Percentiles rank a stretch among this genome's conserved stretches.
Evolutionary conservation across 2,113 vertebrate species (phyloP).

Genomic region (Phrynocephalus versicolor): DNA sequence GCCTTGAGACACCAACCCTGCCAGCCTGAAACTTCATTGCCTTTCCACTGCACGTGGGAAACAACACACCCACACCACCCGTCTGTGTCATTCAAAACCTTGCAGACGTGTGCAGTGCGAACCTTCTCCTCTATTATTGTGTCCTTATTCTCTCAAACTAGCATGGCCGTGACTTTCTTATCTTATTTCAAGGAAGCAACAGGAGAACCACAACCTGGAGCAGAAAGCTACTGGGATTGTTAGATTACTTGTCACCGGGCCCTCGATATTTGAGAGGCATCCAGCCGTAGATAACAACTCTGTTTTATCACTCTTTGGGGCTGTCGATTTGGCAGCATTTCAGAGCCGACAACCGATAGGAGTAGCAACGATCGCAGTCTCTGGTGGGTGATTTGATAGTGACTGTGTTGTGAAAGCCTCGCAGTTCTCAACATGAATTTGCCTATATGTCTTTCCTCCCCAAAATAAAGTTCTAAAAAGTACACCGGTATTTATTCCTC

Average conservation of each 20-base stretch:
- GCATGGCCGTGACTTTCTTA: background rate
- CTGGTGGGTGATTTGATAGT: background rate
- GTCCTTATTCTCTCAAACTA: background rate
- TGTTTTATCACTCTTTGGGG: constrained; percentile 9
- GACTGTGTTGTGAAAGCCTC: background rate
- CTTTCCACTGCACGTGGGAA: background rate
- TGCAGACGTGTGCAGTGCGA: background rate
- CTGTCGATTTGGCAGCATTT: background rate
- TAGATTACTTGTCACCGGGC: constrained; percentile 18
- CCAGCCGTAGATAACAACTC: constrained; percentile 2
- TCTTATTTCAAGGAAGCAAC: constrained; percentile 1
- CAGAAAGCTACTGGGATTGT: background rate
- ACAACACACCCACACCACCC: too few species aligned
- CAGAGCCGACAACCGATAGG: background rate
- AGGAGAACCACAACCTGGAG: background rate
- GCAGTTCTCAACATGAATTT: background rate
- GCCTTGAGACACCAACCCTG: background rate
- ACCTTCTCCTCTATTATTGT: background rate
- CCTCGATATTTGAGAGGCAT: constrained; percentile 9
- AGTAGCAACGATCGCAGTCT: background rate
- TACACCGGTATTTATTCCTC: background rate
- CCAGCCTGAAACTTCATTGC: background rate
- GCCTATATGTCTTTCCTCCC: too few species aligned
- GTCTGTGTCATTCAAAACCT: background rate
- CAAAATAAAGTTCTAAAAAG: background rate